Evolutionary conservation across 2,797 vertebrate genomes (phyloP), one percentile per base, ranked within the genome.

Genomic region (Setipinna tenuifilis): DNA sequence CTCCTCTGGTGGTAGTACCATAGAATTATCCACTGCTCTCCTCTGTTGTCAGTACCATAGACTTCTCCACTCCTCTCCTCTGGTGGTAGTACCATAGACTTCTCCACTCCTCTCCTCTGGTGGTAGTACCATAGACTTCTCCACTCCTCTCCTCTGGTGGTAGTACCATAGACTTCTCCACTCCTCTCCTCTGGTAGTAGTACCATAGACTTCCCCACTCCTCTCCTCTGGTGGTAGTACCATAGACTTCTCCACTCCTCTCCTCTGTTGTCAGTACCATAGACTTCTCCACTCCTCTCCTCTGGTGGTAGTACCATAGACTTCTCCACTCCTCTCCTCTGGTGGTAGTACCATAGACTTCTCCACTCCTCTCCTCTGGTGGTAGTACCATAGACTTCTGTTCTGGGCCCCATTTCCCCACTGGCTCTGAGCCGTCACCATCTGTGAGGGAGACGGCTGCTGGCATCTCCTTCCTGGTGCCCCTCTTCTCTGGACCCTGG

Each of bases 381-480:
- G 19, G 17, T 11, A n/a, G 5, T 21, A 59, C 19, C 58, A 59
- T 59, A 7, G 19, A 59, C 17, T 59, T 59, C 17, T 59, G 17
- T 21, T 59, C 2, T 59, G 2, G 1, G 6, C 19, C 35, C 71
- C 23, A 28, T 71, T 17, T 44, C 35, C 71, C 71, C 0, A 19
- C 71, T 41, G 35, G 71, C 71, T 44, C 31, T 44, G 71, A 21
- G 71, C 71, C 44, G 5, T 44, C 2, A 21, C 71, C 71, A 78
- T 78, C 71, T 78, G 71, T 78, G 35, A 44, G 71, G 71, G 31
- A 44, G 71, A 78, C 19, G 19, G 31, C 21, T 44, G 71, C 71
- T 44, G 71, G 71, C 35, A 7, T 44, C 71, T 78, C 31, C 16
- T 21, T 31, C 41, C 71, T 78, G 71, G 44, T 78, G 25, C 14